phyloP scores from a whole-genome alignment of 2,797 vertebrate genomes.

The Aeoliscus strigatus region DNA sequence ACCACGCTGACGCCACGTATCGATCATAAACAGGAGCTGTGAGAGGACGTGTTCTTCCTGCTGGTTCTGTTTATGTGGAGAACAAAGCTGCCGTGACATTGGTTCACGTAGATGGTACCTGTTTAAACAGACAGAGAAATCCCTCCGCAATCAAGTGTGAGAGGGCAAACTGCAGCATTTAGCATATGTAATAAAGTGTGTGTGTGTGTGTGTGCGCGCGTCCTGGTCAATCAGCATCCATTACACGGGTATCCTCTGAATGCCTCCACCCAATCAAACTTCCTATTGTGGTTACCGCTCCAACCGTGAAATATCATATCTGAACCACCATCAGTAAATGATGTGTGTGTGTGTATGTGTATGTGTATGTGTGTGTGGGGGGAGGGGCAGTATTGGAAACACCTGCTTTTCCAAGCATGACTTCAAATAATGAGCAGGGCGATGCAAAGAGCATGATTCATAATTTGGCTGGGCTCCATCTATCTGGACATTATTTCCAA shows the following conservation, averaged over 20 bases:
- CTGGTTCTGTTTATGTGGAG: constrained; percentile 62
- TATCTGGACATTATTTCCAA: constrained; percentile 73
- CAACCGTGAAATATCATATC: constrained; percentile 78
- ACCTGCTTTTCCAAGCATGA: constrained; percentile 75
- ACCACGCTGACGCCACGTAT: constrained; percentile 53
- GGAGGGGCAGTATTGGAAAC: constrained; percentile 70
- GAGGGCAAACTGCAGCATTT: constrained; percentile 35
- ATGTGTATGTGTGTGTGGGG: constrained; percentile 55
- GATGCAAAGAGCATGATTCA: constrained; percentile 71
- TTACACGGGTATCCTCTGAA: constrained; percentile 73
- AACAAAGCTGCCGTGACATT: constrained; percentile 33
- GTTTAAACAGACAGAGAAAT: constrained; percentile 52
- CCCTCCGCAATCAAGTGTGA: constrained; percentile 50
- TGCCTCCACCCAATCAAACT: constrained; percentile 66
- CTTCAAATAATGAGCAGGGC: constrained; percentile 68
- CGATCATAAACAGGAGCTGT: constrained; percentile 45
- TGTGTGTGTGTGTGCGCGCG: no score
- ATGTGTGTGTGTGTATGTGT: no score
- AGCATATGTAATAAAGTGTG: no score
- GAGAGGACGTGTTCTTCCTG: constrained; percentile 41
- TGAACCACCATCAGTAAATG: constrained; percentile 68
- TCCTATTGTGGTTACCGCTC: constrained; percentile 58
- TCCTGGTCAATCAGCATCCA: constrained; percentile 72
- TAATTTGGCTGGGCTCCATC: constrained; percentile 68
- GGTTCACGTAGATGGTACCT: constrained; percentile 64